Conservation (phyloP, 2,888 invertebrate species). For the Caenorhabditis auriculariae region DNA sequence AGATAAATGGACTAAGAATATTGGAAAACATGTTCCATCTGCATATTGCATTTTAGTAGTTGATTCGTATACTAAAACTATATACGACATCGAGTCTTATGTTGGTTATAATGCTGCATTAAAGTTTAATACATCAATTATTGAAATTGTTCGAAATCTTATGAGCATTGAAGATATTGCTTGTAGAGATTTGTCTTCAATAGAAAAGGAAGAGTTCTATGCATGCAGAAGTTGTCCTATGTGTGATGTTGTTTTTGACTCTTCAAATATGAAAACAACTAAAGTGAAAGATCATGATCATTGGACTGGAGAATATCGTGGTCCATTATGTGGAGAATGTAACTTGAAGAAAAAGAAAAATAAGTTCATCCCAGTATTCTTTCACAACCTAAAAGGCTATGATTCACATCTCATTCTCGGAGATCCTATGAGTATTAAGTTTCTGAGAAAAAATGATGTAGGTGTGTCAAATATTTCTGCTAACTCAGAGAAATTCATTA, state of each 20-base stretch:
- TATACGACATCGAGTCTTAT: slow-evolving; percentile 7
- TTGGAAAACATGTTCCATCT: slow-evolving; percentile 31
- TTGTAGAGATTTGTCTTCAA: slow-evolving; percentile 10
- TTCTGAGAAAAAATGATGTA: slow-evolving; percentile 11
- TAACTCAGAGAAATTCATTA: slow-evolving; percentile 37
- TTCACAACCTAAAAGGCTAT: slow-evolving; percentile 41
- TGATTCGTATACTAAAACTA: slow-evolving; percentile 16
- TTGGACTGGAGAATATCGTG: slow-evolving; percentile 30
- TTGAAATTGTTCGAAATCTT: slow-evolving; percentile 10
- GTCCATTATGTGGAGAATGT: slow-evolving; percentile 21
- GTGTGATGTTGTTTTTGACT: slow-evolving; percentile 5
- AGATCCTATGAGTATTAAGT: slow-evolving; percentile 10
- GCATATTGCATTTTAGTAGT: slow-evolving; percentile 28
- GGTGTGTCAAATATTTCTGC: slow-evolving; percentile 22
- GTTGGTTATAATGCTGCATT: slow-evolving; percentile 9
- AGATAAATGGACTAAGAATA: slow-evolving; percentile 21
- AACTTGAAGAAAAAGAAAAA: slow-evolving; percentile 29
- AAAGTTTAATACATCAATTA: slow-evolving; percentile 20
- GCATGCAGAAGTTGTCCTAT: slow-evolving; percentile 1
- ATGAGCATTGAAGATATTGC: slow-evolving; percentile 2
- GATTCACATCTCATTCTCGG: slow-evolving; percentile 39
- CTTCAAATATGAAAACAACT: slow-evolving; percentile 9
- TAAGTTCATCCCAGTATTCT: slow-evolving; percentile 37
- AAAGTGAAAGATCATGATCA: slow-evolving; percentile 32
- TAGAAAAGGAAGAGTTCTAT: slow-evolving; percentile 4